phyloP scores from a whole-genome alignment of 2,888 invertebrate species.

The Tetanocera ferruginea region DNA sequence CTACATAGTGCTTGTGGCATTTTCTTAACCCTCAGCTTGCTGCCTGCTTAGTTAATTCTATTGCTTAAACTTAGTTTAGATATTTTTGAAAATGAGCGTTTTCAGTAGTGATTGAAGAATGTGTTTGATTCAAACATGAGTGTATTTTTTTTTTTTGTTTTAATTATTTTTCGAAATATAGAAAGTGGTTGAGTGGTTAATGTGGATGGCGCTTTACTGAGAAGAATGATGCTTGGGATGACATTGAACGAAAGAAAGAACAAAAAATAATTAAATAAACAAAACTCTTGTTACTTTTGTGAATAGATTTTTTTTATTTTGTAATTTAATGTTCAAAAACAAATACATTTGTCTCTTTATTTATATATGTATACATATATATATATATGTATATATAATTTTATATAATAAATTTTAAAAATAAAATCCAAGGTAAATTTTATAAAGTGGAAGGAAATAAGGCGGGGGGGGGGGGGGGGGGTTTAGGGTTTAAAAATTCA shows the following conservation, averaged over 20 bases:
- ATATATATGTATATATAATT: background rate
- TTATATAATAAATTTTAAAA: background rate
- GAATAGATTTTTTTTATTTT: conserved; percentile 15
- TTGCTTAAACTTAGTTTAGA: background rate
- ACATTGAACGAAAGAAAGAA: background rate
- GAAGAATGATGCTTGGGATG: conserved; percentile 37
- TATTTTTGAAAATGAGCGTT: conserved; percentile 57
- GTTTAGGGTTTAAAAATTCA: background rate
- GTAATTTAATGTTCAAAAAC: conserved; percentile 16
- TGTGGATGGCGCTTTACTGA: conserved; percentile 28
- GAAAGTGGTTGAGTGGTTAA: conserved; percentile 17
- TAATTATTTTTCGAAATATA: background rate
- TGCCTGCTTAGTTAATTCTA: background rate
- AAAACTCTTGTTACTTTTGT: conserved; percentile 12
- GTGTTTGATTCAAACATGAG: conserved; percentile 4
- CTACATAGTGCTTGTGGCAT: background rate
- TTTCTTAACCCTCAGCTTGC: background rate
- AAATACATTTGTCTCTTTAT: background rate
- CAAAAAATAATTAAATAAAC: background rate
- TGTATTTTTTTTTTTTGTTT: background rate
- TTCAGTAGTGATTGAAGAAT: conserved; percentile 56
- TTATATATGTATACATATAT: conserved; percentile 1
- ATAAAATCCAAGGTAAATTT: background rate
- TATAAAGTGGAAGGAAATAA: background rate
- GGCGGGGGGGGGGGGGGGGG: no score